Conservation (phyloP, 2,113 vertebrate species). For the Elephantulus edwardii region DNA sequence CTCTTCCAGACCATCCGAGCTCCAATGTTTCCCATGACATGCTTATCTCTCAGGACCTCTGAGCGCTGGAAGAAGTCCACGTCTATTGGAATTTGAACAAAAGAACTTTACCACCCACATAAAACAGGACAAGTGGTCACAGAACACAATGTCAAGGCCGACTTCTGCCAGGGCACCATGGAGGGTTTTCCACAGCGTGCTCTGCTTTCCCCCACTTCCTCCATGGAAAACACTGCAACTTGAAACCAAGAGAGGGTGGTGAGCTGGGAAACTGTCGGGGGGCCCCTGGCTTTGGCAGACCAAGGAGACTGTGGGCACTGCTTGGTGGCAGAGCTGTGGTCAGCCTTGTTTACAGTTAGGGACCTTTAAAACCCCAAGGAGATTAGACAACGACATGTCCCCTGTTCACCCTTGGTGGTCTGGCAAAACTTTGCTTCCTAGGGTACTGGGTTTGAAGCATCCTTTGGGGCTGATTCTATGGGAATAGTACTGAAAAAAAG, state of each 20-base stretch:
- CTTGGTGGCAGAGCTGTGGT: not conserved
- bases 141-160: not conserved
- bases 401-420: not conserved
- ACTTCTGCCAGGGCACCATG: not conserved
- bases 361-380: no score
- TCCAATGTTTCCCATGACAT: constrained; percentile 30
- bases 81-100: constrained; percentile 24
- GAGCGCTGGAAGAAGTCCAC: constrained; percentile 45
- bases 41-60: constrained; percentile 58
- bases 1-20: constrained; percentile 17
- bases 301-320: not conserved
- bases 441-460: not conserved
- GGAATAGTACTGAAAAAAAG: not conserved
- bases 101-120: not conserved
- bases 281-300: not conserved
- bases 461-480: not conserved
- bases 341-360: not conserved
- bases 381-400: not conserved
- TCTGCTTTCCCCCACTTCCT: no score
- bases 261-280: not conserved
- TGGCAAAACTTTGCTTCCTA: not conserved
- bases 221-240: constrained; percentile 17
- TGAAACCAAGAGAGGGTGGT: constrained; percentile 27
- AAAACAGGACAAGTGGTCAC: not conserved
- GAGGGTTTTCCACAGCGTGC: constrained; percentile 9